These are phyloP conservation scores for Spodoptera litura DNA, from an alignment of 1,140 invertebrate genomes.

Conservation along the genomic window DNA sequence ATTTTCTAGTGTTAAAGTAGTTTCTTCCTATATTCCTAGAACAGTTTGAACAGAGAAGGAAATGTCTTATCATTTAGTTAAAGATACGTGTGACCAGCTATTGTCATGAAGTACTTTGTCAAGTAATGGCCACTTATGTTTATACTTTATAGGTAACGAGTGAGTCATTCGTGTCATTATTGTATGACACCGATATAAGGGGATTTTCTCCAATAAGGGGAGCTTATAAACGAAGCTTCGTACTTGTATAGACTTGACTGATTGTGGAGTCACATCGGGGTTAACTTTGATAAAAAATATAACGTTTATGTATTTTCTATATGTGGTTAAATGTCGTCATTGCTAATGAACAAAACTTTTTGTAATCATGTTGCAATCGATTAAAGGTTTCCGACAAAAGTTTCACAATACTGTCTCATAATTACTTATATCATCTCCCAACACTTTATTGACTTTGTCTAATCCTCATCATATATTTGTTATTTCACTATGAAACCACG, in stretches of 20 bases:
- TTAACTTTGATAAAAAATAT: not conserved
- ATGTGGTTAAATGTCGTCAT: not conserved
- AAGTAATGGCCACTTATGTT: not conserved
- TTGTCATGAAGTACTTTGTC: conserved; percentile 22
- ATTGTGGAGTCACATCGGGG: not conserved
- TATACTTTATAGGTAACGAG: not conserved
- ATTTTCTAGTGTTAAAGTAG: conserved; percentile 5
- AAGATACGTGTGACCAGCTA: conserved; percentile 13
- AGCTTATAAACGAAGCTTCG: not conserved
- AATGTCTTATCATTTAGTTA: conserved; percentile 38
- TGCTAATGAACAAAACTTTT: not conserved
- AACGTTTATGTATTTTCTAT: not conserved
- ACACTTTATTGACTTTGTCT: no score
- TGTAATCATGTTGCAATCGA: conserved; percentile 15
- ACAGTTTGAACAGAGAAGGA: not conserved
- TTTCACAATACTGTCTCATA: not conserved
- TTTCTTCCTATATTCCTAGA: conserved; percentile 27
- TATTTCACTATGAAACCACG: no score
- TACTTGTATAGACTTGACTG: not conserved
- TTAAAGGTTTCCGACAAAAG: not conserved
- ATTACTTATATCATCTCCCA: no score
- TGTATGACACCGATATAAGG: not conserved
- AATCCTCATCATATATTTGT: no score
- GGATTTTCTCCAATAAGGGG: conserved; percentile 21
- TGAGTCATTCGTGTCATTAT: not conserved